Evolutionary conservation across 2,113 vertebrate species (phyloP).

Genomic region (Phrynocephalus versicolor): DNA sequence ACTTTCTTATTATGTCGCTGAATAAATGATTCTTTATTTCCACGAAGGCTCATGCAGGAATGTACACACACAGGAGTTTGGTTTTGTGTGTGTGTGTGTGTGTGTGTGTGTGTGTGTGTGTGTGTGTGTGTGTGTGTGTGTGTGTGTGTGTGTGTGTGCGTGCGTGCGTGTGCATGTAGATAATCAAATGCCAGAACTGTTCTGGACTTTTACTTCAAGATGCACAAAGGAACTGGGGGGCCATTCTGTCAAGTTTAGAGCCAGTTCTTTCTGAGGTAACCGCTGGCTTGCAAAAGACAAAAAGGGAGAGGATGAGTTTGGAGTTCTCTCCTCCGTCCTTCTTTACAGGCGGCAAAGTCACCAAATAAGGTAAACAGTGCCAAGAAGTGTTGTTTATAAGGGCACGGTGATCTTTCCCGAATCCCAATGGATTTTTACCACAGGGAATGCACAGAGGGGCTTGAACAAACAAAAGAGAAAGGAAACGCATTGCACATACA

Average conservation of each 20-base stretch:
- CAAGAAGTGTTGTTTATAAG: slow-evolving; percentile 72
- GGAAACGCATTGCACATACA: slow-evolving; percentile 13
- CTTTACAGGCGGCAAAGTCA: slow-evolving; percentile 70
- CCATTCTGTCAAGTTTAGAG: slow-evolving; percentile 37
- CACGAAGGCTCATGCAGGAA: slow-evolving; percentile 33
- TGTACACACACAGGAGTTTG: slow-evolving; percentile 2
- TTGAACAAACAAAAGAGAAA: slow-evolving; percentile 57
- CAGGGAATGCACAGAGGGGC: slow-evolving; percentile 71
- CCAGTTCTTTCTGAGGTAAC: slow-evolving; percentile 45
- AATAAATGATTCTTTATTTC: slow-evolving; percentile 60
- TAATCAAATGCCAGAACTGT: slow-evolving; percentile 53
- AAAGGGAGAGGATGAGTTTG: slow-evolving; percentile 27
- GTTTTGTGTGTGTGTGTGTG: no score
- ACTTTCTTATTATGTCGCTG: slow-evolving; percentile 54
- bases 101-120: no score
- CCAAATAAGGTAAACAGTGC: slow-evolving; percentile 66
- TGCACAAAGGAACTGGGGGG: slow-evolving; percentile 45
- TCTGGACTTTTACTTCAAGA: slow-evolving; percentile 9
- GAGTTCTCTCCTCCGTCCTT: slow-evolving; percentile 31
- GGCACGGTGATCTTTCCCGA: slow-evolving; percentile 68
- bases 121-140: no score
- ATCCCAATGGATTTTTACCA: slow-evolving; percentile 66
- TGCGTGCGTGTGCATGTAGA: no score
- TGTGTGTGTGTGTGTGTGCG: no score
- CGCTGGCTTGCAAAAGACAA: slow-evolving; percentile 34